Base-by-base conservation (phyloP, 2,113 vertebrate species). In the Antigone vipio region DNA sequence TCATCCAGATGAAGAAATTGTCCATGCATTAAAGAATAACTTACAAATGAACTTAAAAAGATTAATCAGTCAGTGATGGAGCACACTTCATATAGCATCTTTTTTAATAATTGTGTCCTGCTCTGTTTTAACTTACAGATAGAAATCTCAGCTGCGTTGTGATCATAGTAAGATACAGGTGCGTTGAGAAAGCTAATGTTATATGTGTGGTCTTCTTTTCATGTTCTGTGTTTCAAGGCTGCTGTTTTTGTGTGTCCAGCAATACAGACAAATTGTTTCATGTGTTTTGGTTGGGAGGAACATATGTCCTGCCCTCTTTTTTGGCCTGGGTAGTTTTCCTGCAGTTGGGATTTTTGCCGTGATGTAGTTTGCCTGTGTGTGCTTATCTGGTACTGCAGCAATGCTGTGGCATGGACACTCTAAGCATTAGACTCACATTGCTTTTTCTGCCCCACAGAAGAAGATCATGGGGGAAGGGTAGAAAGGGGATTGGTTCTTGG, bases 361-460 rank as follows among this genome's bases (percentile, higher is more conserved):
- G 29, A 8, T 72, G 49, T 59, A 23, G n/a, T 75, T 35, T 87
- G 52, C 73, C 50, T 63, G 35, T 1, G 0, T 60, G 52, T 32
- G 20, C 42, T 71, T 56, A 34, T 38, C 56, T 67, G 71, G 44
- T 42, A 30, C 62, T 49, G 45, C 73, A 68, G 63, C 58, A n/a
- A 1, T 24, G 38, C 80, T 49, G 58, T 26, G 35, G 30, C 68
- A 64, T 3, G 18, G 55, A 55, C 50, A 35, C 45, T 11, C 21
- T 42, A 59, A n/a, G 45, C 59, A 7, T 59, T 68, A 44, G 32
- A 3, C 8, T 52, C 19, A 0, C 1, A 2, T 27, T 0, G 3
- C 11, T 67, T 22, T 64, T 71, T 12, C 47, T 83, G 32, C 53
- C 42, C 15, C 47, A 7, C 27, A 45, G 47, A 62, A 47, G 35